phyloP scores from a whole-genome alignment of 64 coral and sea anemone species.

The Actinia equina region DNA sequence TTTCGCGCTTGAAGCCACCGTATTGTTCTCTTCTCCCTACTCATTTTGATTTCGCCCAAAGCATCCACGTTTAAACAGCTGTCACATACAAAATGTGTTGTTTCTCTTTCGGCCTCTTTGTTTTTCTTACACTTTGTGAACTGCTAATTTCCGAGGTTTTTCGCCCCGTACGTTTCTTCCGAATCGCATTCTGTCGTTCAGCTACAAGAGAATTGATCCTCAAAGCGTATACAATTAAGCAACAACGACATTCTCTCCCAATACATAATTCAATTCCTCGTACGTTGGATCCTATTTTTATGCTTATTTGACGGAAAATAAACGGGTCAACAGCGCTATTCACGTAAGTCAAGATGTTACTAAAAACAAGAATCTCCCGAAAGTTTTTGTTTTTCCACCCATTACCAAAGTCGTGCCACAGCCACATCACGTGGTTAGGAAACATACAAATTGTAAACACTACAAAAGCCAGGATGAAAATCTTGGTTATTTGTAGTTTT shows the following conservation, averaged over 20 bases:
- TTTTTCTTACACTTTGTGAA: background rate
- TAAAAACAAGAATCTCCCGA: slow-evolving; percentile 65
- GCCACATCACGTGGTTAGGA: slow-evolving; percentile 80
- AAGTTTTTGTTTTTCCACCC: slow-evolving; percentile 30
- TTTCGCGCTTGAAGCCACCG: background rate
- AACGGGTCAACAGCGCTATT: slow-evolving; percentile 88
- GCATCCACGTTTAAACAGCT: background rate
- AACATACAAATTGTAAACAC: slow-evolving; percentile 88
- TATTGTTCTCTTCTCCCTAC: background rate
- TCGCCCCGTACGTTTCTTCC: background rate
- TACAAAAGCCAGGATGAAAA: slow-evolving; percentile 77
- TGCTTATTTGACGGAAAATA: slow-evolving; percentile 60
- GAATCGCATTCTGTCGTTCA: slow-evolving; percentile 15
- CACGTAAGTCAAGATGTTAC: slow-evolving; percentile 76
- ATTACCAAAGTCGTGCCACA: slow-evolving; percentile 83
- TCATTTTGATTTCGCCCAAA: background rate
- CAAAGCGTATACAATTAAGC: background rate
- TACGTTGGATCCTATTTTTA: background rate
- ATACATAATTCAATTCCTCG: background rate
- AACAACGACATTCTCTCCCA: background rate
- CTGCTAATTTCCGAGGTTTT: background rate
- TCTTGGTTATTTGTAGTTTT: slow-evolving; percentile 63
- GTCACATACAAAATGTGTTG: background rate
- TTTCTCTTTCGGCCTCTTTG: background rate
- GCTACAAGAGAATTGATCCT: slow-evolving; percentile 15